These are phyloP conservation scores for Acheta domesticus DNA, from an alignment of 2,888 invertebrate species.

Conservation along the genomic window DNA sequence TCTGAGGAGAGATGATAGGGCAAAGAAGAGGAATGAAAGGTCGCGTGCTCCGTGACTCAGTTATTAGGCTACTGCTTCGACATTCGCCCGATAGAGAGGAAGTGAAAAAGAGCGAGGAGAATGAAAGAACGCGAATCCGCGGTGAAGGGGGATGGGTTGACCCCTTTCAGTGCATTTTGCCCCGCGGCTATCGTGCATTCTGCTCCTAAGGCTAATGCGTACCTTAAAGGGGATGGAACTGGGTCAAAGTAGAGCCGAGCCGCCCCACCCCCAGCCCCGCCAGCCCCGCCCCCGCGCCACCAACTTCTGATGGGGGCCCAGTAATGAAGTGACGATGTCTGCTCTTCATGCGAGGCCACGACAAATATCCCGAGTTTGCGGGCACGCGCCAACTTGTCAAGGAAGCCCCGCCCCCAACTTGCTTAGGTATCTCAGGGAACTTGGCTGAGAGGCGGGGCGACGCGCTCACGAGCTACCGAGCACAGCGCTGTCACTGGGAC, in stretches of 20 bases:
- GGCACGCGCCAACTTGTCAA: neutral
- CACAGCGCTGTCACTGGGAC: no score
- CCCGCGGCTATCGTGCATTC: neutral
- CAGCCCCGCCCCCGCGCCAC: neutral
- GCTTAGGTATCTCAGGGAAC: no score
- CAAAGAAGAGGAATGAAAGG: neutral
- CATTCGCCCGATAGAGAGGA: no score
- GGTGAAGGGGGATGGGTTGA: neutral
- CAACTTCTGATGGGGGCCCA: neutral
- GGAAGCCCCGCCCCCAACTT: no score
- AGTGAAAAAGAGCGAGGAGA: neutral
- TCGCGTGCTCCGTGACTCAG: no score
- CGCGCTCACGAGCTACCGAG: no score
- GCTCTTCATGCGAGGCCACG: neutral
- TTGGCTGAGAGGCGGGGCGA: no score
- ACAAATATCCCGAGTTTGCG: constrained; percentile 11
- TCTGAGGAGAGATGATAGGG: neutral
- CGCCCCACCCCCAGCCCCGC: no score
- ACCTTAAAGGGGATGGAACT: neutral
- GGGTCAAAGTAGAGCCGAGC: neutral
- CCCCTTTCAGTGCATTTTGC: neutral
- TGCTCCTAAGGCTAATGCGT: neutral
- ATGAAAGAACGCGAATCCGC: neutral
- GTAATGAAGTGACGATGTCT: constrained; percentile 18
- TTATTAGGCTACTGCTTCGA: no score